phyloP scores from a whole-genome alignment of 1,140 invertebrate species.

The Calliopsis andreniformis region DNA sequence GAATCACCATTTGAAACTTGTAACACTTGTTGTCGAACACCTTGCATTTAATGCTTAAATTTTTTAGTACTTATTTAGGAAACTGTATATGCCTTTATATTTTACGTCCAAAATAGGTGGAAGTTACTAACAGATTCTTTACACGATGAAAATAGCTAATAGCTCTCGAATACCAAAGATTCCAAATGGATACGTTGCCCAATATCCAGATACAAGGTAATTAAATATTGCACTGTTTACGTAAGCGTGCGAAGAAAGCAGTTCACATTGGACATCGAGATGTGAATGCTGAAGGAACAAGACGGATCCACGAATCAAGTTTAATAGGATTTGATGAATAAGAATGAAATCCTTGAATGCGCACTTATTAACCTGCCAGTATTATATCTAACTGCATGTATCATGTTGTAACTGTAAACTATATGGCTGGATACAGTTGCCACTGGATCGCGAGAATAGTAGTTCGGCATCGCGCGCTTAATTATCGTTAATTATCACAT shows the following conservation, averaged over 20 bases:
- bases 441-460: conserved; percentile 4
- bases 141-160: not conserved
- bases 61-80: too few relatives aligned
- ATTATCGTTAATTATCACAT: conserved; percentile 38
- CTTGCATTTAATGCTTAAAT: too few relatives aligned
- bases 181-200: not conserved
- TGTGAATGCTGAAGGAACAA: not conserved
- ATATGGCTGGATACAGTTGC: not conserved
- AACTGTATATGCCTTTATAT: too few relatives aligned
- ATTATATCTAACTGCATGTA: not conserved
- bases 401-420: conserved; percentile 17
- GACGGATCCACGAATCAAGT: not conserved
- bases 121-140: not conserved
- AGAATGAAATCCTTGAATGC: not conserved
- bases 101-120: too few relatives aligned
- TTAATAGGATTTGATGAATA: not conserved
- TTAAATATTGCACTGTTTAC: conserved; percentile 19
- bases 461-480: not conserved
- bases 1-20: too few relatives aligned
- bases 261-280: not conserved
- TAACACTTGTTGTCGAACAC: too few relatives aligned
- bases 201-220: conserved; percentile 14
- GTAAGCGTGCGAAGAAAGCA: conserved; percentile 12
- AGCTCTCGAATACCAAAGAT: not conserved
- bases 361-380: not conserved